Evolutionary conservation across 2,888 invertebrate species (phyloP).

Genomic region (Chrysomela aeneicollis): DNA sequence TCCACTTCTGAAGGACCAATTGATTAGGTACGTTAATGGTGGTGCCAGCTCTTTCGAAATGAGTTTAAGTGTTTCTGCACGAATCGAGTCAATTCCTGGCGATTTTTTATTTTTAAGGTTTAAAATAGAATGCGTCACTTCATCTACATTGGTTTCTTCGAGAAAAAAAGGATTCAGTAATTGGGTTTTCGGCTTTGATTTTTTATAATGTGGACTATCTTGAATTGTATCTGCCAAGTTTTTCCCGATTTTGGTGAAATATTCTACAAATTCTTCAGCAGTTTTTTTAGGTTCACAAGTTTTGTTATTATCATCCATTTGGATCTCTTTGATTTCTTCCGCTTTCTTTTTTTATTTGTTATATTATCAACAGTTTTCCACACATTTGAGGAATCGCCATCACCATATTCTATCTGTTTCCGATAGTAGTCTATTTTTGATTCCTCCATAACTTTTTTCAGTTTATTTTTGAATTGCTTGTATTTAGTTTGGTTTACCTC

Average conservation of each 20-base stretch:
- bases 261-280: neutral
- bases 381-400: neutral
- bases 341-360: neutral
- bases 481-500: neutral
- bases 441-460: neutral
- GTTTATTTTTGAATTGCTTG: constrained; percentile 6
- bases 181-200: neutral
- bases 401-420: neutral
- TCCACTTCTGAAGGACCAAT: constrained; percentile 8
- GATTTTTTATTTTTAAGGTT: constrained; percentile 11
- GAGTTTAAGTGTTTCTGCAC: constrained; percentile 1
- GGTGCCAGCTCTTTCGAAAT: constrained; percentile 3
- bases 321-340: neutral
- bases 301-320: neutral
- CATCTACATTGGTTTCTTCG: constrained; percentile 5
- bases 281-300: neutral
- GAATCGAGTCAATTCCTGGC: constrained; percentile 1
- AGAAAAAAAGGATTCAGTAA: constrained; percentile 3
- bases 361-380: constrained; percentile 8
- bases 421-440: neutral
- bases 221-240: neutral
- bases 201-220: neutral
- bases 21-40: constrained; percentile 8
- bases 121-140: no score
- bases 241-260: neutral